Evolutionary conservation across 2,888 invertebrate genomes (phyloP).

Genomic region (Calameuta idolon): DNA sequence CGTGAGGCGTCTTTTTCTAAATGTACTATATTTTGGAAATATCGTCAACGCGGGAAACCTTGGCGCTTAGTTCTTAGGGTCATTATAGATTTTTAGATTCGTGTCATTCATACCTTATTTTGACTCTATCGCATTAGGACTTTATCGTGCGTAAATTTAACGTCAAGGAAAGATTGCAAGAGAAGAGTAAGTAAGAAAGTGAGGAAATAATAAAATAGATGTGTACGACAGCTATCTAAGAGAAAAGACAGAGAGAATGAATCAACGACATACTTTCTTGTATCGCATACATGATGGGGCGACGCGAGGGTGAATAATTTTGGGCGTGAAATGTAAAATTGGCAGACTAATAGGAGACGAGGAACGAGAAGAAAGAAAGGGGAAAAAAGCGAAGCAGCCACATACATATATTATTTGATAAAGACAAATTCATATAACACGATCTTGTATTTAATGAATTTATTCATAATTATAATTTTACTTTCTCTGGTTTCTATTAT

Average conservation of each 20-base stretch:
- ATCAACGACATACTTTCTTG: constrained; percentile 44
- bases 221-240: constrained; percentile 44
- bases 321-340: neutral
- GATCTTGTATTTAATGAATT: constrained; percentile 31
- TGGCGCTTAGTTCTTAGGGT: constrained; percentile 43
- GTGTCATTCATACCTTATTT: constrained; percentile 21
- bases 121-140: constrained; percentile 33
- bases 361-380: constrained; percentile 22
- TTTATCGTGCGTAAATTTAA: constrained; percentile 21
- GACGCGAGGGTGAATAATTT: neutral
- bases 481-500: constrained; percentile 40
- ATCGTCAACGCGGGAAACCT: constrained; percentile 44
- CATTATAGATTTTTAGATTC: constrained; percentile 35
- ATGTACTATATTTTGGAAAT: constrained; percentile 50
- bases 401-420: constrained; percentile 53
- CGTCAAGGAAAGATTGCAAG: constrained; percentile 22
- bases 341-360: constrained; percentile 20
- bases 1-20: constrained; percentile 48
- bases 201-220: constrained; percentile 31
- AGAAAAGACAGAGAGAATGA: constrained; percentile 27
- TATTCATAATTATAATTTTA: constrained; percentile 33
- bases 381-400: constrained; percentile 21
- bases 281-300: constrained; percentile 45
- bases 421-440: constrained; percentile 31
- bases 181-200: constrained; percentile 17